A percentile compares a stretch with the other conserved stretches of the same genome.
Conservation (phyloP, 2,888 invertebrate genomes). For the Lordiphosa andalusiaca region DNA sequence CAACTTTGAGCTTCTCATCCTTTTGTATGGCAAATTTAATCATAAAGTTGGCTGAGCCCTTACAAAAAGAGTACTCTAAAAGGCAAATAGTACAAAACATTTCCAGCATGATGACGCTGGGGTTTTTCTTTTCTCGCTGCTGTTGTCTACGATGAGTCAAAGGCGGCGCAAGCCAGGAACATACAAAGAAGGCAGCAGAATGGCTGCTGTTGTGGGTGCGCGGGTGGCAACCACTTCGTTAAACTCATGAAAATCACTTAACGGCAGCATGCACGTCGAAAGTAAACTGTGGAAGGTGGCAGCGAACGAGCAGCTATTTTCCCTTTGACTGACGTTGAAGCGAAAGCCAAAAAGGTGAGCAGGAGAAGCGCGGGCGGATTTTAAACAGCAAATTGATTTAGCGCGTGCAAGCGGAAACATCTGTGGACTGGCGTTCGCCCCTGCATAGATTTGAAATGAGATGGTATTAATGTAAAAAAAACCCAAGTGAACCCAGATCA, state of each 20-base stretch:
- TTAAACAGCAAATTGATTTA: constrained; percentile 75
- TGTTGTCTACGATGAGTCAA: constrained; percentile 32
- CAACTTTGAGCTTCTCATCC: too few relatives aligned
- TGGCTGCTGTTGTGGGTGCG: constrained; percentile 44
- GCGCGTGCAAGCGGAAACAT: constrained; percentile 70
- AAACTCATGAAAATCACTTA: constrained; percentile 74
- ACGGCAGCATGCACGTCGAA: constrained; percentile 45
- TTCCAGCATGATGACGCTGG: constrained; percentile 22
- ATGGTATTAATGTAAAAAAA: constrained; percentile 67
- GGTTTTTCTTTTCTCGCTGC: constrained; percentile 11
- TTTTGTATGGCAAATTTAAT: not conserved
- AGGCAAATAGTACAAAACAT: constrained; percentile 2
- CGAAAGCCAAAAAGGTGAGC: constrained; percentile 54
- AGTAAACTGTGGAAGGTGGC: not conserved
- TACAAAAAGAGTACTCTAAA: constrained; percentile 11
- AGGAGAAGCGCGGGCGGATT: constrained; percentile 35
- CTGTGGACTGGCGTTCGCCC: constrained; percentile 25
- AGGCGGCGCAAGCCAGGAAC: constrained; percentile 25
- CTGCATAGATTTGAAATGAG: constrained; percentile 56
- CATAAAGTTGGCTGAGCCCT: constrained; percentile 20
- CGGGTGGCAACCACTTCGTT: constrained; percentile 64
- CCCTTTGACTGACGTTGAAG: constrained; percentile 41
- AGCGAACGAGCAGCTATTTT: constrained; percentile 26
- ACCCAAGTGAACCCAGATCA: constrained; percentile 44
- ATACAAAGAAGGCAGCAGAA: constrained; percentile 5